Conservation (phyloP, 1,140 invertebrate genomes). For the Listronotus bonariensis region DNA sequence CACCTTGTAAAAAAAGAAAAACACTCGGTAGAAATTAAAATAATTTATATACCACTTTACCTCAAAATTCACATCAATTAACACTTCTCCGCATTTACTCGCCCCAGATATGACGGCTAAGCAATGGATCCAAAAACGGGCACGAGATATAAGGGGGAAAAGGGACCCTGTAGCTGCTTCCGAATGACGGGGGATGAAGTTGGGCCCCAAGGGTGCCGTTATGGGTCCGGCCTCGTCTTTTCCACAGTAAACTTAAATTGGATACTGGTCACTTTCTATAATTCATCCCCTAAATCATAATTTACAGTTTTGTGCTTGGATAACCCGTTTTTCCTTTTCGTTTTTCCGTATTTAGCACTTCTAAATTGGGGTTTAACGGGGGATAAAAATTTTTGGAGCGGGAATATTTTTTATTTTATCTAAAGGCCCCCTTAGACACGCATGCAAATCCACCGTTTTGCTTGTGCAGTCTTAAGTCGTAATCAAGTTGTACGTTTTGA, state of each 20-base stretch:
- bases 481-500: conserved; percentile 15
- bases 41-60: too few species aligned
- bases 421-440: too few species aligned
- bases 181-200: conserved; percentile 50
- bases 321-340: conserved; percentile 38
- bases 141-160: neutral
- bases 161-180: conserved; percentile 7
- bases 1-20: too few species aligned
- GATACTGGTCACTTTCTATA: conserved; percentile 58
- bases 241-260: conserved; percentile 56
- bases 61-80: conserved; percentile 12
- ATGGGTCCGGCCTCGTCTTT: conserved; percentile 51
- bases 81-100: conserved; percentile 2
- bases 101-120: conserved; percentile 15
- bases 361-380: conserved; percentile 25
- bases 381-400: neutral
- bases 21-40: too few species aligned
- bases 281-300: conserved; percentile 56
- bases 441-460: too few species aligned
- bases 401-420: too few species aligned
- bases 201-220: conserved; percentile 52
- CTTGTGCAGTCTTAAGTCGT: neutral
- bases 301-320: conserved; percentile 45
- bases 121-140: conserved; percentile 5
- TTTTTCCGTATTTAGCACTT: conserved; percentile 33